Conservation (phyloP, 2,113 vertebrate genomes). For the Rhegmatorhina hoffmannsi region DNA sequence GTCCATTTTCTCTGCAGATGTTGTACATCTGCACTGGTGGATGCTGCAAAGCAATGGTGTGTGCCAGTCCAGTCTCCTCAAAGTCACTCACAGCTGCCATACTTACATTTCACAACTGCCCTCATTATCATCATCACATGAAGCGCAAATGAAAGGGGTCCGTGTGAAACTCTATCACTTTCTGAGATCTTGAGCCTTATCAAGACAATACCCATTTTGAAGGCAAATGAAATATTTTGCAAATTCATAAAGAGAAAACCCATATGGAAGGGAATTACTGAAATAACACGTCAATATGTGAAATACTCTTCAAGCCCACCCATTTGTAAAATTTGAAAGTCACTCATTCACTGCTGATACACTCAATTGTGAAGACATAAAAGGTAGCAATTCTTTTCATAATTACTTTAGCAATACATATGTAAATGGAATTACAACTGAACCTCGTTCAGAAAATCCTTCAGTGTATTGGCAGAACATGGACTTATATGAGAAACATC, state of each 20-base stretch:
- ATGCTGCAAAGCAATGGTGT: neutral
- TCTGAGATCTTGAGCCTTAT: neutral
- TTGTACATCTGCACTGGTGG: neutral
- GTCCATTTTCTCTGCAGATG: neutral
- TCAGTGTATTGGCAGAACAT: neutral
- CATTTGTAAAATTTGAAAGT: neutral
- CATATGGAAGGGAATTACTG: neutral
- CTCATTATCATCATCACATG: neutral
- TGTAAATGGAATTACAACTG: neutral
- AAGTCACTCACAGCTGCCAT: neutral
- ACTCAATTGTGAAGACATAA: neutral
- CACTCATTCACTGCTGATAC: neutral
- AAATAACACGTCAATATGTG: neutral
- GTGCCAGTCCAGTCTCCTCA: neutral
- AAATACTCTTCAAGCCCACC: neutral
- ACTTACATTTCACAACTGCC: neutral
- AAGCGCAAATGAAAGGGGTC: neutral
- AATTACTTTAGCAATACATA: slow-evolving; percentile 4
- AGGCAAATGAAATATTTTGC: neutral
- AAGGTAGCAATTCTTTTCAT: neutral
- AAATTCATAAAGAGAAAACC: neutral
- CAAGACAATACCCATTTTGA: neutral
- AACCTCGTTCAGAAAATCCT: slow-evolving; percentile 23
- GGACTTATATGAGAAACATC: neutral
- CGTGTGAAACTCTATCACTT: neutral